These are phyloP conservation scores for Ornithoptera priamus DNA, from an alignment of 2,888 invertebrate species.

Conservation along the genomic window DNA sequence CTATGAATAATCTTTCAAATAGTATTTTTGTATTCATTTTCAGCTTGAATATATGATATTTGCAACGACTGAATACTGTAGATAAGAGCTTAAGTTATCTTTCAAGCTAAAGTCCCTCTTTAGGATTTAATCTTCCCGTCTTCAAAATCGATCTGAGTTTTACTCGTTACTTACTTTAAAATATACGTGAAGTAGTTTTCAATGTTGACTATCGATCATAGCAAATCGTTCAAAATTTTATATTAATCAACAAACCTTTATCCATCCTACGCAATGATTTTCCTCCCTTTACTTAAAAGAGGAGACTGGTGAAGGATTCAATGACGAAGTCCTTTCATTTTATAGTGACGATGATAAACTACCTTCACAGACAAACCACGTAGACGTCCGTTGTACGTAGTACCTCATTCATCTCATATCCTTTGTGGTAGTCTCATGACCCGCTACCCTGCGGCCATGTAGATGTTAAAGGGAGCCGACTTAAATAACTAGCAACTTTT, in stretches of 20 bases:
- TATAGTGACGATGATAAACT: background rate
- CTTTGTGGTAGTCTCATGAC: background rate
- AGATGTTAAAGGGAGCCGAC: background rate
- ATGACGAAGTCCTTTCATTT: background rate
- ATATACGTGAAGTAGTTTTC: no score
- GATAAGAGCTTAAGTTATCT: background rate
- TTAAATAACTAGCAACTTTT: slow-evolving; percentile 1
- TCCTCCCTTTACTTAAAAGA: background rate
- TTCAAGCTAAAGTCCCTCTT: background rate
- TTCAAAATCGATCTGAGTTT: background rate
- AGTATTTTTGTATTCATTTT: background rate
- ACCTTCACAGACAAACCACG: background rate
- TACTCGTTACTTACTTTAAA: background rate
- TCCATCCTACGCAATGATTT: background rate
- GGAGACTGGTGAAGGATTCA: background rate
- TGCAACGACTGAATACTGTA: background rate
- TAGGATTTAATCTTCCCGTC: background rate
- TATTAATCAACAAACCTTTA: no score
- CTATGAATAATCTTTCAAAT: no score
- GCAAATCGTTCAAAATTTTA: no score
- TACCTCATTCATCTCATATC: background rate
- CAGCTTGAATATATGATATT: background rate
- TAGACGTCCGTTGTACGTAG: background rate
- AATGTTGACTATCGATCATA: no score
- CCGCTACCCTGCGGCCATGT: background rate